Base-by-base conservation (phyloP, 2,113 vertebrate genomes). In the Myotis brandtii region DNA sequence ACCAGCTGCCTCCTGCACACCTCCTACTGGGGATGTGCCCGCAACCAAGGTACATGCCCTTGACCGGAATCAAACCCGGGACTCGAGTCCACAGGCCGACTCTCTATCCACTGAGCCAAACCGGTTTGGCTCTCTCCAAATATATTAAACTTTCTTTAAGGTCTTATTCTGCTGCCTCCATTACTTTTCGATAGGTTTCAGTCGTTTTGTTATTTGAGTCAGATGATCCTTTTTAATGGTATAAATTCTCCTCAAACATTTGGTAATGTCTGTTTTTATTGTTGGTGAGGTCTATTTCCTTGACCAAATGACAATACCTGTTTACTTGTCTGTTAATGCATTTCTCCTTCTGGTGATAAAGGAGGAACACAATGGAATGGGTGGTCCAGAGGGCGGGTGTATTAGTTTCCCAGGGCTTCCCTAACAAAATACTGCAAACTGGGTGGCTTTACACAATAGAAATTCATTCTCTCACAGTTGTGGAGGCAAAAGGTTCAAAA, bases 201-300 rank as follows among this genome's bases (percentile, higher is more conserved):
- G 12, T 93, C 37, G 16, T 76, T 89, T 12, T 91, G 21, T 85
- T 87, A 69, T 76, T 94, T 87, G 56, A 95, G 83, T 92, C 77
- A 88, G 11, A 64, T 70, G 43, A 86, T 73, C 37, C 64, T 92
- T 66, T 50, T 20, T 86, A 79, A 76, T 85, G 6, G 16, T 92
- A n/a, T 86, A 62, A 50, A 85, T 67, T 69, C 89, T 75, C 69
- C 32, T 89, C 25, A 89, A n/a, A 34, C 52, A 80, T 67, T 84
- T 92, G 70, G 56, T 79, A 48, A 69, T 56, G 17, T 88, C 37
- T 59, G n/a, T 69, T 85, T n/a, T 66, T 75, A 84, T 52, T 70
- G 32, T 48, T 85, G 59, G 11, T 75, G 37, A 30, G 52, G 30
- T 91, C 32, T 80, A 21, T 95, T 91, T 94, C 34, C 30, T 72